These are phyloP conservation scores for Tetragnatha montana DNA, from an alignment of 2,888 invertebrate species.

Conservation along the genomic window DNA sequence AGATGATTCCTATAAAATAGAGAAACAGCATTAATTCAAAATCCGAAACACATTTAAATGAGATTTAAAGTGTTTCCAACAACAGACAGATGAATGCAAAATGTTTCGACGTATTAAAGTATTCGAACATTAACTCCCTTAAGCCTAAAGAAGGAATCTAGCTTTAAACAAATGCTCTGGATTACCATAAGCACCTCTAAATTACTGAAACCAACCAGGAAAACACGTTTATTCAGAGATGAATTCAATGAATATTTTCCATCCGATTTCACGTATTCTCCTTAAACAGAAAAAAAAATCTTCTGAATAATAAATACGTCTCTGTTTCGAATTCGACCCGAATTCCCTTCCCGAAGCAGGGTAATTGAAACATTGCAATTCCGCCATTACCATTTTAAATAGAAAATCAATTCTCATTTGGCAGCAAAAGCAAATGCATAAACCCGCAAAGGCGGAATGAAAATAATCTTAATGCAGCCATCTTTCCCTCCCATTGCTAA, in stretches of 20 bases:
- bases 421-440: background rate
- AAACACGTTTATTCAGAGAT: background rate
- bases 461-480: background rate
- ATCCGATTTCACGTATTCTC: background rate
- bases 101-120: no score
- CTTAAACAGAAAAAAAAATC: background rate
- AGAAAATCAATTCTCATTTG: conserved; percentile 44
- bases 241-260: background rate
- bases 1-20: no score
- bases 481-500: background rate
- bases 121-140: no score
- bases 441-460: background rate
- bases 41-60: no score
- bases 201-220: no score
- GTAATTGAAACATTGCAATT: conserved; percentile 36
- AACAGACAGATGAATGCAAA: no score
- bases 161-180: no score
- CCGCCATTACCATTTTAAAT: conserved; percentile 47
- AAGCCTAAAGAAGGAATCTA: no score
- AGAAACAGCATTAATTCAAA: no score
- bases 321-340: background rate
- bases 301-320: background rate
- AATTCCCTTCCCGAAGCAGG: background rate
- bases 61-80: no score
- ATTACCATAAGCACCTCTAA: no score